Evolutionary conservation across 1,140 invertebrate genomes (phyloP).

Genomic region (Helicoverpa armigera): DNA sequence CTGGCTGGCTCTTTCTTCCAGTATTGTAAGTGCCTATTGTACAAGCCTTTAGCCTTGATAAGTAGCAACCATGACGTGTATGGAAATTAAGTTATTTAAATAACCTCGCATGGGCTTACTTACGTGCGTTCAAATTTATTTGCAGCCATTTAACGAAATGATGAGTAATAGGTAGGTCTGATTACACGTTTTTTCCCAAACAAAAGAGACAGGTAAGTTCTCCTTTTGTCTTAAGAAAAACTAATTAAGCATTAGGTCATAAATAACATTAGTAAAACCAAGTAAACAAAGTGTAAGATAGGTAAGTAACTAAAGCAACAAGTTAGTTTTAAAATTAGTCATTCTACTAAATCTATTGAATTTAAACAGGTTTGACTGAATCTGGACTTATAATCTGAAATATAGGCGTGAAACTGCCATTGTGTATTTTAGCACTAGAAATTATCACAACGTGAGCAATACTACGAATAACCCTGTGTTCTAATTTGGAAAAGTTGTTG

Average conservation of each 20-base stretch:
- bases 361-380: background rate
- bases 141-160: background rate
- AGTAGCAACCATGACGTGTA: conserved; percentile 52
- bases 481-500: too few species aligned
- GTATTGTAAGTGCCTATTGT: conserved; percentile 23
- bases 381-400: background rate
- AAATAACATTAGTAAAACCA: too few species aligned
- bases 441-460: too few species aligned
- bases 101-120: conserved; percentile 43
- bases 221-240: too few species aligned
- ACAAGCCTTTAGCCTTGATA: conserved; percentile 52
- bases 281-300: too few species aligned
- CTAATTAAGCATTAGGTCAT: too few species aligned
- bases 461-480: too few species aligned
- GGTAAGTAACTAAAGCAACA: too few species aligned
- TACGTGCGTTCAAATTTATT: conserved; percentile 32
- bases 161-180: too few species aligned
- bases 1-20: conserved; percentile 17
- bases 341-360: background rate
- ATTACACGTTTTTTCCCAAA: too few species aligned
- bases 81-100: conserved; percentile 53
- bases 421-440: too few species aligned
- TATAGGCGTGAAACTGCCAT: background rate
- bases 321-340: background rate
- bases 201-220: too few species aligned